phyloP scores from a whole-genome alignment of 2,113 vertebrate genomes.

The Probosciger aterrimus region DNA sequence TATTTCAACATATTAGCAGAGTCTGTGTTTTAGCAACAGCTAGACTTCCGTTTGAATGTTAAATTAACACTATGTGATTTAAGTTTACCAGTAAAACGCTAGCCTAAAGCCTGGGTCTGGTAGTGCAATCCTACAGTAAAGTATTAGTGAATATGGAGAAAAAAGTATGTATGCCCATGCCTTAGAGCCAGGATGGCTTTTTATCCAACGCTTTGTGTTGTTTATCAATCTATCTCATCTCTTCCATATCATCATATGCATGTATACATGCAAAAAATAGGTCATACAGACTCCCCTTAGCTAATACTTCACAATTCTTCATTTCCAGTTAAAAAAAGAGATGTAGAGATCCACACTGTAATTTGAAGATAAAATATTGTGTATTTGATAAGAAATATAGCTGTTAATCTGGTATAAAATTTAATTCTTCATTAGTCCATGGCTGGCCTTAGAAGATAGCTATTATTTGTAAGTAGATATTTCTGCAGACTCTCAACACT shows the following conservation, averaged over 20 bases:
- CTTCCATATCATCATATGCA: accelerated
- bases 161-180: not conserved
- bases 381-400: not conserved
- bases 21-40: not conserved
- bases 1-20: not conserved
- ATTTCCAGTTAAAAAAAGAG: not conserved
- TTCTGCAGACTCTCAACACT: not conserved
- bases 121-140: not conserved
- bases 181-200: not conserved
- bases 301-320: not conserved
- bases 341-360: not conserved
- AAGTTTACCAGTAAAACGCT: not conserved
- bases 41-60: not conserved
- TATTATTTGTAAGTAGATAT: not conserved
- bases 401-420: not conserved
- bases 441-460: not conserved
- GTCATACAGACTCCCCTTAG: not conserved
- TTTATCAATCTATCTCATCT: not conserved
- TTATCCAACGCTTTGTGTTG: not conserved
- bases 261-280: not conserved
- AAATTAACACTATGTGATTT: not conserved
- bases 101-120: not conserved
- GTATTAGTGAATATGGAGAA: not conserved
- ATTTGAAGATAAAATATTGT: not conserved
- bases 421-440: not conserved